Evolutionary conservation across 2,113 vertebrate genomes (phyloP).

Genomic region (Noturus placidus): DNA sequence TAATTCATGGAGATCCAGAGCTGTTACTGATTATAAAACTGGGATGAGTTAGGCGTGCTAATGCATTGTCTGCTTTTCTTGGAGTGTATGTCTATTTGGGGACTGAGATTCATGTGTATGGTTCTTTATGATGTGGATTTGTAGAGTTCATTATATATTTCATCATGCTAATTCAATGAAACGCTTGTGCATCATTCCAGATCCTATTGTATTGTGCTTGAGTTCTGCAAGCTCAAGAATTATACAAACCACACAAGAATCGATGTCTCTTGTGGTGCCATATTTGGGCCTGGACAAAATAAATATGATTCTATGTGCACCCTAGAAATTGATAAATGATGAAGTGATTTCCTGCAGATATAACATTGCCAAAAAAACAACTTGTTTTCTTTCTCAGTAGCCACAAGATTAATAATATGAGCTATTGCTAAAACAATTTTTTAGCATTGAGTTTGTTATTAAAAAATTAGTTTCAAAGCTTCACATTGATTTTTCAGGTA

Average conservation of each 20-base stretch:
- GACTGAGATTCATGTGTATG: not conserved
- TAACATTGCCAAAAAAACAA: not conserved
- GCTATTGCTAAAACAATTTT: not conserved
- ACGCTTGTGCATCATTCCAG: not conserved
- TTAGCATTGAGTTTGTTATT: conserved; percentile 30
- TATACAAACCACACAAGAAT: not conserved
- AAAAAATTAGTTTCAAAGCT: conserved; percentile 54
- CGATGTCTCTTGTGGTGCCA: not conserved
- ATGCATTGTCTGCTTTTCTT: conserved; percentile 10
- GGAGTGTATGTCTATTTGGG: conserved; percentile 16
- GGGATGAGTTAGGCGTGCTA: conserved; percentile 2
- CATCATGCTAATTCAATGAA: conserved; percentile 1
- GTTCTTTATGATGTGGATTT: not conserved
- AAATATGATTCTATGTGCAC: not conserved
- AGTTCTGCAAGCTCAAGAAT: not conserved
- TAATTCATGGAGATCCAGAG: conserved; percentile 22
- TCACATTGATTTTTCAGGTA: conserved; percentile 52
- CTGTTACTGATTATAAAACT: conserved; percentile 23
- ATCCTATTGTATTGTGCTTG: not conserved
- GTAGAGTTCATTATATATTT: not conserved
- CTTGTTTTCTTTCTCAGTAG: not conserved
- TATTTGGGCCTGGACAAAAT: not conserved
- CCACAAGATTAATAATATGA: conserved; percentile 6
- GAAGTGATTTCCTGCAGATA: not conserved
- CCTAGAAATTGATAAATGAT: not conserved